Conservation (phyloP, 64 coral and sea anemone species). For the Catalaphyllia jardinei region DNA sequence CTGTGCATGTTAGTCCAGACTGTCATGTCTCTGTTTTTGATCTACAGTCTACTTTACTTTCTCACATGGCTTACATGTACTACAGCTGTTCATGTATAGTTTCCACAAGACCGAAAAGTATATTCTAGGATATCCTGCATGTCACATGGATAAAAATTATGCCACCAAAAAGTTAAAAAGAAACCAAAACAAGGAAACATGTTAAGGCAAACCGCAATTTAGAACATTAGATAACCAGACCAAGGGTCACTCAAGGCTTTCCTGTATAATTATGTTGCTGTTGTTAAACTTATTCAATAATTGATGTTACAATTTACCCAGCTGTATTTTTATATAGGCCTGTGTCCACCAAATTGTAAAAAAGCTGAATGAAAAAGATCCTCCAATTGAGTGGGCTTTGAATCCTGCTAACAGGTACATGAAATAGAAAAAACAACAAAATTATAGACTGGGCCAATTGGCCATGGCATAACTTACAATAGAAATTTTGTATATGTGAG, state of each 20-base stretch:
- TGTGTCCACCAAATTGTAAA: not conserved
- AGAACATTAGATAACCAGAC: too few relatives aligned
- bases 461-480: not conserved
- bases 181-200: too few relatives aligned
- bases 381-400: conserved; percentile 6
- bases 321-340: not conserved
- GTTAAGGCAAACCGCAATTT: too few relatives aligned
- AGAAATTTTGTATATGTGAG: not conserved
- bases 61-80: not conserved
- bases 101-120: not conserved
- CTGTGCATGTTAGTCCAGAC: too few relatives aligned
- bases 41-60: not conserved
- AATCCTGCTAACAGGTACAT: not conserved
- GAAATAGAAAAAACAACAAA: not conserved
- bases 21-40: not conserved
- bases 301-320: too few relatives aligned
- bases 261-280: too few relatives aligned
- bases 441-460: too few relatives aligned
- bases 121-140: not conserved
- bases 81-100: not conserved
- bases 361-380: conserved; percentile 28
- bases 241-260: too few relatives aligned
- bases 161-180: too few relatives aligned
- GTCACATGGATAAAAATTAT: not conserved
- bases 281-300: too few relatives aligned